Evolutionary conservation across 1,140 invertebrate genomes (phyloP).

Genomic region (Pantala flavescens): DNA sequence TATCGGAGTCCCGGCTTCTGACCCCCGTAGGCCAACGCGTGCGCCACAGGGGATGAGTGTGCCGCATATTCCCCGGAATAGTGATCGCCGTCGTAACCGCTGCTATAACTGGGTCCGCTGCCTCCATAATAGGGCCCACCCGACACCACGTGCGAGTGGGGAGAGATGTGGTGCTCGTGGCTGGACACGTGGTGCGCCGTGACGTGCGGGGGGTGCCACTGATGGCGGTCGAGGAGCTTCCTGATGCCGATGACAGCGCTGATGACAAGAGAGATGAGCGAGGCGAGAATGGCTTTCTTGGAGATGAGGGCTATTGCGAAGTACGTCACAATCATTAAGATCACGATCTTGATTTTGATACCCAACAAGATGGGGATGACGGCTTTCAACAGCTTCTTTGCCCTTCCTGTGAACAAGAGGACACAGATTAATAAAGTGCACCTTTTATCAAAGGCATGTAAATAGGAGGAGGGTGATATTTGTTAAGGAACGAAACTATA

Average conservation of each 20-base stretch:
- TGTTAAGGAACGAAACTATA: too few relatives aligned
- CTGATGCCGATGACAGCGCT: slow-evolving; percentile 46
- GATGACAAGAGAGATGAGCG: slow-evolving; percentile 48
- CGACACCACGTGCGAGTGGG: slow-evolving; percentile 32
- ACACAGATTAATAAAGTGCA: not conserved
- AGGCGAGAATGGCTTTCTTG: slow-evolving; percentile 53
- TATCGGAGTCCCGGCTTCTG: slow-evolving; percentile 24
- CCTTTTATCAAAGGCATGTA: too few relatives aligned
- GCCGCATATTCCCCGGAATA: slow-evolving; percentile 27
- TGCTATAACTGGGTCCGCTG: slow-evolving; percentile 28
- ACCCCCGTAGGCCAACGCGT: slow-evolving; percentile 36
- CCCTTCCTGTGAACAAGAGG: slow-evolving; percentile 38
- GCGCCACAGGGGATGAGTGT: slow-evolving; percentile 35
- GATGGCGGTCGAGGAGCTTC: slow-evolving; percentile 36
- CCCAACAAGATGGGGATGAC: slow-evolving; percentile 46
- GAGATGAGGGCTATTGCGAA: slow-evolving; percentile 48
- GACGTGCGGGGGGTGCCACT: slow-evolving; percentile 21
- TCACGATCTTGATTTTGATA: slow-evolving; percentile 48
- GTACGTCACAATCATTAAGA: slow-evolving; percentile 43
- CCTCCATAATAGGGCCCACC: slow-evolving; percentile 31
- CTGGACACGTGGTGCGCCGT: not conserved
- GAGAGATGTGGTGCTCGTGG: slow-evolving; percentile 29
- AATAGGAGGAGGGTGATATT: too few relatives aligned
- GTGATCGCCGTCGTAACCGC: slow-evolving; percentile 27
- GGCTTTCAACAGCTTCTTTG: slow-evolving; percentile 47